Evolutionary conservation across 30 jellyfish, hydroid and myxozoan genomes (phyloP), one percentile per base, ranked within the genome.

Genomic region (Turritopsis rubra): DNA sequence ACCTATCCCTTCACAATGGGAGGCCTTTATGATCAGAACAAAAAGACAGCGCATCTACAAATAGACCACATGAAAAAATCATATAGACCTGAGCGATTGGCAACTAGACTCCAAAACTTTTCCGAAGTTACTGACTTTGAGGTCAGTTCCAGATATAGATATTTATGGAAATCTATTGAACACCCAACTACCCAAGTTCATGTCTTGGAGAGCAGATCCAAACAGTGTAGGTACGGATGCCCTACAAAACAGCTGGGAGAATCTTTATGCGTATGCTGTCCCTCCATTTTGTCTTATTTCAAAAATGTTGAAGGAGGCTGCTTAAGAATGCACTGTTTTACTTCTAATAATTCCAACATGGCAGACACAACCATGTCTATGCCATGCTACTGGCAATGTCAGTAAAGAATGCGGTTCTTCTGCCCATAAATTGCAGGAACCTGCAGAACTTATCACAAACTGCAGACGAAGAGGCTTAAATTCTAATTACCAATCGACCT

Each of bases 401-500:
- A 7, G 41, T 74, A n/a, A 19, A 74, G n/a, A 74, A 74, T 21
- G 73, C 82, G 13, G 65, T 74, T 9, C 72, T 74, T 16, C 53
- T 74, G 9, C 82, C 52, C 26, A 53, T 26, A 20, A 29, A 53
- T 25, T 79, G 41, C 29, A 52, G 82, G 41, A 24, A 53, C 52
- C 82, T 53, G 82, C 87, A 53, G 82, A 66, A 13, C 87, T 80
- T 65, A 53, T 80, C 76, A 29, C 87, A 53, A 65, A 53, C 30
- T 65, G 60, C 53, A 80, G 87, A 65, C 52, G 87, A 54, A 21
- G 73, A 80, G 87, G 82, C 52, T 53, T 84, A 65, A 22, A 17
- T 53, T 80, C 82, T 80, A 54, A 80, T 80, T 80, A 80, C 87
- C 54, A 80, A 80, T 80, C 87, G 87, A 0, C 87, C 87, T 80